Evolutionary conservation across 2,888 invertebrate species (phyloP).

Genomic region (Entomobrya multifasciata): DNA sequence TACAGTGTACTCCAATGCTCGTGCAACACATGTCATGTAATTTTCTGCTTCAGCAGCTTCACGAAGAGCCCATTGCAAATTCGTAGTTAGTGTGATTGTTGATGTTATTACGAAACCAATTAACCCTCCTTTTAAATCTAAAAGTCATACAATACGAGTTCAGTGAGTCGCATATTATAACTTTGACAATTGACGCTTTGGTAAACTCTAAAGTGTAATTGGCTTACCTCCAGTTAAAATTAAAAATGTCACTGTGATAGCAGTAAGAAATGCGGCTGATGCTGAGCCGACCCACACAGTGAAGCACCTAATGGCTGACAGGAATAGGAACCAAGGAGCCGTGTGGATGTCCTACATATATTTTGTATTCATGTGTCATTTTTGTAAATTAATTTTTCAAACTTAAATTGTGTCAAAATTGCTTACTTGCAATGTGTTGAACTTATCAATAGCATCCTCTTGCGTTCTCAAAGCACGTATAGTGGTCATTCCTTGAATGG

Average conservation of each 20-base stretch:
- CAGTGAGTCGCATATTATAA: too few species aligned
- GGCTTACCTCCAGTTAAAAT: slow-evolving; percentile 83
- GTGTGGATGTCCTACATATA: slow-evolving; percentile 85
- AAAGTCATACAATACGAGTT: not conserved
- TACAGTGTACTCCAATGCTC: slow-evolving; percentile 82
- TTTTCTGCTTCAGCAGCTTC: slow-evolving; percentile 88
- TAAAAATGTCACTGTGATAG: slow-evolving; percentile 93
- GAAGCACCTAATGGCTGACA: slow-evolving; percentile 94
- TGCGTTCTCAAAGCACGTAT: slow-evolving; percentile 94
- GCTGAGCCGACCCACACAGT: slow-evolving; percentile 95
- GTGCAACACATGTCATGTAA: slow-evolving; percentile 87
- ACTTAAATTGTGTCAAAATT: not conserved
- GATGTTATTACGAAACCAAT: slow-evolving; percentile 89
- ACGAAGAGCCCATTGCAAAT: slow-evolving; percentile 90
- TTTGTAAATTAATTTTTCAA: too few species aligned
- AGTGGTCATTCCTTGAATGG: slow-evolving; percentile 94
- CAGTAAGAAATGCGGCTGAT: slow-evolving; percentile 91
- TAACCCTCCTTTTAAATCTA: slow-evolving; percentile 38
- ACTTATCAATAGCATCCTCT: slow-evolving; percentile 88
- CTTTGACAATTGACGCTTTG: too few species aligned
- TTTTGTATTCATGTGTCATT: too few species aligned
- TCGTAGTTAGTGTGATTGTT: slow-evolving; percentile 90
- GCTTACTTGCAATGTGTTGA: slow-evolving; percentile 86
- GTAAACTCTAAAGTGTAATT: too few species aligned
- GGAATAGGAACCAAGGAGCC: slow-evolving; percentile 94